A percentile compares a stretch with the other conserved stretches of the same genome.
Evolutionary conservation across 2,888 invertebrate species (phyloP).

Genomic region (Nebria brevicollis): DNA sequence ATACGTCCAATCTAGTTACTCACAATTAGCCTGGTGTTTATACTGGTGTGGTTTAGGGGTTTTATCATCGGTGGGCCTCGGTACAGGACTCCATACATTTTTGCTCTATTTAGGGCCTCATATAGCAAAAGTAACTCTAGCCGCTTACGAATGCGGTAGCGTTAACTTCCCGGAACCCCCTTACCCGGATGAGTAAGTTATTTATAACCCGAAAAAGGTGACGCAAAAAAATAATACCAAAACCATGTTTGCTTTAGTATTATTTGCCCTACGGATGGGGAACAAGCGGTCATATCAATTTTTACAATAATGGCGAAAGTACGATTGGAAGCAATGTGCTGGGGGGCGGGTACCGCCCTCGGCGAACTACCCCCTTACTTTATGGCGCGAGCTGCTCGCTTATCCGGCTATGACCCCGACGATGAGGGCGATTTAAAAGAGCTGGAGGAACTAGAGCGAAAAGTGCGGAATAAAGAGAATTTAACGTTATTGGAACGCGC

Average conservation of each 20-base stretch:
- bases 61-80: slow-evolving; percentile 96
- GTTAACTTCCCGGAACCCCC: slow-evolving; percentile 97
- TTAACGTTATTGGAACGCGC: slow-evolving; percentile 77
- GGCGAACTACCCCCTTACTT: slow-evolving; percentile 99
- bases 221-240: not conserved
- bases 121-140: slow-evolving; percentile 97
- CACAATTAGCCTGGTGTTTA: slow-evolving; percentile 59
- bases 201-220: not conserved
- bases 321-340: slow-evolving; percentile 95
- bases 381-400: slow-evolving; percentile 95
- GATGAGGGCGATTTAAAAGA: slow-evolving; percentile 78
- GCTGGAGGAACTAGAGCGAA: slow-evolving; percentile 76
- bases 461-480: slow-evolving; percentile 68
- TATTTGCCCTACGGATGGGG: slow-evolving; percentile 84
- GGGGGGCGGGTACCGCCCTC: slow-evolving; percentile 98
- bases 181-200: slow-evolving; percentile 92
- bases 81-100: slow-evolving; percentile 98
- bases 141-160: slow-evolving; percentile 96
- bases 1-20: slow-evolving; percentile 66
- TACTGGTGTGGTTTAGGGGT: slow-evolving; percentile 75
- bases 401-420: slow-evolving; percentile 72
- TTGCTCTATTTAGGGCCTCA: slow-evolving; percentile 98
- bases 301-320: slow-evolving; percentile 96
- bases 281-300: slow-evolving; percentile 76
- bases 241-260: slow-evolving; percentile 71